phyloP scores from a whole-genome alignment of 2,888 invertebrate genomes.

The Colletes collaris region DNA sequence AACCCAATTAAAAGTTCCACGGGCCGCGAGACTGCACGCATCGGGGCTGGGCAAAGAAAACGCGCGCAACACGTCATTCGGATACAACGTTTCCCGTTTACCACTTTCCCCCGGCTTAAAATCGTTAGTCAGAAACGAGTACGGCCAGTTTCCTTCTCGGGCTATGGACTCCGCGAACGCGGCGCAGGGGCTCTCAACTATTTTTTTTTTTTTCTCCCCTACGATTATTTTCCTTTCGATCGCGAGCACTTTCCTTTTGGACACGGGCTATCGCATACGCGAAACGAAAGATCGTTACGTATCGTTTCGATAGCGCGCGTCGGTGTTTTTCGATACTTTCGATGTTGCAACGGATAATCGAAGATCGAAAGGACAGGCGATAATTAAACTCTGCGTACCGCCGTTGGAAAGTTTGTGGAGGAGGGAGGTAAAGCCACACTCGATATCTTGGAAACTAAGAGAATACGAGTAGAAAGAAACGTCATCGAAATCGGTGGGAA shows the following conservation, averaged over 20 bases:
- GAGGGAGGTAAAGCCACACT: not conserved
- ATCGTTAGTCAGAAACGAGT: constrained; percentile 56
- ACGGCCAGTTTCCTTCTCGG: constrained; percentile 59
- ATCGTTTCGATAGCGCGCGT: not conserved
- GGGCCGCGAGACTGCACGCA: constrained; percentile 15
- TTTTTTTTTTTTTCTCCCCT: not conserved
- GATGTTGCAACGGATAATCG: not conserved
- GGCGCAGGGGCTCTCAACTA: constrained; percentile 1
- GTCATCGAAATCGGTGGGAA: no score
- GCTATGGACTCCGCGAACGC: constrained; percentile 18
- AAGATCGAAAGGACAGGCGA: not conserved
- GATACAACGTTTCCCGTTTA: constrained; percentile 45
- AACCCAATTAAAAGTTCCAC: constrained; percentile 67
- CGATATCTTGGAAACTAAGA: no score
- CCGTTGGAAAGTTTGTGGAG: not conserved
- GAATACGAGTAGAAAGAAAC: no score
- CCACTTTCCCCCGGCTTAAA: constrained; percentile 52
- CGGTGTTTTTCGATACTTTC: not conserved
- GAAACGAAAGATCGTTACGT: not conserved
- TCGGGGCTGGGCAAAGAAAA: constrained; percentile 43
- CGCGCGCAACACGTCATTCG: constrained; percentile 21
- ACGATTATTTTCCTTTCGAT: no score
- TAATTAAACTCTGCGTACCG: not conserved
- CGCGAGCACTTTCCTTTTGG: no score
- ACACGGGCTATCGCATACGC: no score